Evolutionary conservation across 2,113 vertebrate species (phyloP), one percentile per base, ranked within the genome.

Genomic region (Otus sunia): DNA sequence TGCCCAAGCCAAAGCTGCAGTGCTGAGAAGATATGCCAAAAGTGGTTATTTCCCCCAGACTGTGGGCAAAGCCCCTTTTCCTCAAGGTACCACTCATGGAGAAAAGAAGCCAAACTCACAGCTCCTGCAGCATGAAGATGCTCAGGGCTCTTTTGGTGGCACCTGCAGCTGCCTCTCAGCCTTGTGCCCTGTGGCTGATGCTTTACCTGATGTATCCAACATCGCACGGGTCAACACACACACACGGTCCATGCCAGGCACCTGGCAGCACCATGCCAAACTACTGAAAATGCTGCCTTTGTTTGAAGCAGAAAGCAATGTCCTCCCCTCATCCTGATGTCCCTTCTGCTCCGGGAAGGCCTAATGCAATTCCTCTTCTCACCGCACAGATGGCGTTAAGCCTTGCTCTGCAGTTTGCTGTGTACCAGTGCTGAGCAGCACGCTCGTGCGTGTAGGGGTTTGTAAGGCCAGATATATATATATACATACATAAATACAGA

Each of bases 401-500:
- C 63, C 25, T 15, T 5, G 88, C 81, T 68, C 59, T 14, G 76
- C 26, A 0, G 23, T 5, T 12, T 3, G 23, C 49, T 34, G 36
- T 0, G 41, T 5, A 7, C 20, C 63, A 11, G 14, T 1, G 36
- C 49, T 36, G 2, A 47, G 83, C 41, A 69, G 49, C 36, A 6
- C 0, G 10, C 32, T 32, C 7, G 2, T 11, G 52, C 4, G 8
- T 26, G 60, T 26, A 10, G 1, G 17, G 41, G 11, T 25, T 22
- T 27, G 37, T 12, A n/a, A 19, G 9, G 79, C 52, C n/a, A 30
- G 16, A 14, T 4, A 41, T 3, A 32, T 21, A 27, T 4, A 34
- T 2, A 22, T 5, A 30, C 1, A 47, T 5, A 22, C 5, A 22
- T 1, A 9, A 15, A 60, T 4, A 17, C 1, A 7, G 2, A 17